phyloP scores from a whole-genome alignment of 2,113 vertebrate species.

The Passer montanus region DNA sequence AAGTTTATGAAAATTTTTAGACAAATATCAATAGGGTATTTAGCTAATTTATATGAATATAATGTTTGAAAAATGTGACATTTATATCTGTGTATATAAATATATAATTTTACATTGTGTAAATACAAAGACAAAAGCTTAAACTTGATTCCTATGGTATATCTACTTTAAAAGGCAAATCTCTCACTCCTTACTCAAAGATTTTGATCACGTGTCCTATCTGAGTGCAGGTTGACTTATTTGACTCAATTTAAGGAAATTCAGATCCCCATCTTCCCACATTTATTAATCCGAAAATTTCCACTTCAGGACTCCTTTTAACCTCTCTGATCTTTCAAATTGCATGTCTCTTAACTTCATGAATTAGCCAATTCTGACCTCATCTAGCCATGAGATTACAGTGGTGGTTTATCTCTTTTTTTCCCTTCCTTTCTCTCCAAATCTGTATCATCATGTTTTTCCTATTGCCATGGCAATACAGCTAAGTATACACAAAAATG shows the following conservation, averaged over 20 bases:
- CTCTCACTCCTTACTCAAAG: background rate
- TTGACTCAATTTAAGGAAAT: background rate
- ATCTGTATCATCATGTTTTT: conserved; percentile 55
- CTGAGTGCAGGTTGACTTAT: background rate
- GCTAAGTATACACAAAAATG: conserved; percentile 9
- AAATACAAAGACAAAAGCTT: background rate
- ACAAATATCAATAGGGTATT: background rate
- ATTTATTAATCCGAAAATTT: conserved; percentile 42
- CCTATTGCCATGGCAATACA: conserved; percentile 66
- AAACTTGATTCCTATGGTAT: background rate
- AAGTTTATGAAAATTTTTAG: background rate
- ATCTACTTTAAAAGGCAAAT: background rate
- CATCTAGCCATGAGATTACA: background rate
- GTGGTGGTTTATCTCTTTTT: background rate
- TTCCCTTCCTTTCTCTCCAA: conserved; percentile 2
- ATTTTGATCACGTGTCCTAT: background rate
- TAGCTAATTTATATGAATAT: background rate
- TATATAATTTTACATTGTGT: background rate
- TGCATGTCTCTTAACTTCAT: background rate
- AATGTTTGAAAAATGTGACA: background rate
- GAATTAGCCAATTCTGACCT: conserved; percentile 41
- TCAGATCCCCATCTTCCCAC: background rate
- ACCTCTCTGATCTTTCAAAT: conserved; percentile 55
- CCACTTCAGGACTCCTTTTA: conserved; percentile 40
- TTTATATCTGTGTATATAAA: background rate